A percentile compares a stretch with the other conserved stretches of the same genome.
Evolutionary conservation across 2,797 vertebrate species (phyloP).

Genomic region (Danio choprae): DNA sequence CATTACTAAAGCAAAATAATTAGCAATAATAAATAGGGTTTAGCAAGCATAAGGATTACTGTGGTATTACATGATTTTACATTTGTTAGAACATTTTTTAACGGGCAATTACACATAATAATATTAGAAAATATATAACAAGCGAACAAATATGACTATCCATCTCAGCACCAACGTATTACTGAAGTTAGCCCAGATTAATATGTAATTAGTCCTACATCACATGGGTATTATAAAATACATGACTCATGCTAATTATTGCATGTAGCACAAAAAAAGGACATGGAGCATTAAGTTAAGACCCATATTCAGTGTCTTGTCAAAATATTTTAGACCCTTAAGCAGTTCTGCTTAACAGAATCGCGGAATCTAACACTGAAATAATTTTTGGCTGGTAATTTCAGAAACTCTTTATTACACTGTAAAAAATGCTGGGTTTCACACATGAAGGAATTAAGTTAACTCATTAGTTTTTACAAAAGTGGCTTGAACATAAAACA

Average conservation of each 20-base stretch:
- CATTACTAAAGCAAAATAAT: too few relatives aligned
- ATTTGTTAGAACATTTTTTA: background rate
- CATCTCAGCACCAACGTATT: background rate
- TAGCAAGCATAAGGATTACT: background rate
- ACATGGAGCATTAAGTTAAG: slow-evolving; percentile 16
- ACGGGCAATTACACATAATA: background rate
- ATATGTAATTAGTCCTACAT: background rate
- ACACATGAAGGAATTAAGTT: too few relatives aligned
- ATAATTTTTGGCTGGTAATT: background rate
- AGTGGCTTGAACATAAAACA: too few relatives aligned
- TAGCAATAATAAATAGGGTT: background rate
- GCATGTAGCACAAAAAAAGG: slow-evolving; percentile 26
- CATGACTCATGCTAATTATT: slow-evolving; percentile 21
- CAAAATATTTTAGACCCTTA: slow-evolving; percentile 1
- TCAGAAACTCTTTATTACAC: background rate
- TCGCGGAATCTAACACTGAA: background rate
- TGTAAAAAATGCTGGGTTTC: too few relatives aligned
- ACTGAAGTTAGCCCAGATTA: background rate
- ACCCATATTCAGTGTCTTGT: slow-evolving; percentile 10
- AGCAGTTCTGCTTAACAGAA: background rate
- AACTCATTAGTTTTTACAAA: too few relatives aligned
- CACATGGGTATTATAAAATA: background rate
- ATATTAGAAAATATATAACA: background rate
- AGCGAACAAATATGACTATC: background rate
- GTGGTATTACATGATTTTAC: background rate